Percentiles rank a stretch among this genome's conserved stretches.
phyloP scores from a whole-genome alignment of 2,797 vertebrate species.

The Neostethus bicornis region DNA sequence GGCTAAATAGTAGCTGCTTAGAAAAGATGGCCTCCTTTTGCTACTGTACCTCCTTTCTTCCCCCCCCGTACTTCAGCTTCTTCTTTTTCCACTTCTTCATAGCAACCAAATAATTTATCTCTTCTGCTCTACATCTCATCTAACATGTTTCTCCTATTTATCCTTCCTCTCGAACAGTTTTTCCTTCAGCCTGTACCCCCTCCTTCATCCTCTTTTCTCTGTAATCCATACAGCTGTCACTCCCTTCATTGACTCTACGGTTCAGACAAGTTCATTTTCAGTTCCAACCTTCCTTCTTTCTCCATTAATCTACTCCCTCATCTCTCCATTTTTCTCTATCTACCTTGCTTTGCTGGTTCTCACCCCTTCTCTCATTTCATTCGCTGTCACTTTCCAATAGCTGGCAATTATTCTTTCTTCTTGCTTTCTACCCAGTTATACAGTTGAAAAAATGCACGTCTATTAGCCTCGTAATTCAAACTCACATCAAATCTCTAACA shows the following conservation, averaged over 20 bases:
- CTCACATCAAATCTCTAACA: constrained; percentile 8
- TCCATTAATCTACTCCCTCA: constrained; percentile 53
- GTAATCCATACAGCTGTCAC: constrained; percentile 69
- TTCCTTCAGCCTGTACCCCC: constrained; percentile 3
- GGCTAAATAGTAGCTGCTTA: constrained; percentile 30
- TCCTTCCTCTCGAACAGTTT: background rate
- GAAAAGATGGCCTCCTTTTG: constrained; percentile 44
- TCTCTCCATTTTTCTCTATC: constrained; percentile 50
- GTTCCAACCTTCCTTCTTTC: constrained; percentile 39
- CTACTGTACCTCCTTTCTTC: constrained; percentile 20
- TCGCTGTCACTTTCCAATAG: constrained; percentile 54
- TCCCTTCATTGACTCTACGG: constrained; percentile 61
- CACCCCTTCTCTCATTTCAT: constrained; percentile 38
- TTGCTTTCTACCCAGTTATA: constrained; percentile 7
- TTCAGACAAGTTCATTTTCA: constrained; percentile 70
- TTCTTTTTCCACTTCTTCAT: background rate
- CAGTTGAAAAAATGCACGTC: constrained; percentile 9
- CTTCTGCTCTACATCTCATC: constrained; percentile 4
- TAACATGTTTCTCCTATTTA: constrained; percentile 8
- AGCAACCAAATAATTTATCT: constrained; percentile 19
- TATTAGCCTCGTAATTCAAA: background rate
- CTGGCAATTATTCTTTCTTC: constrained; percentile 52
- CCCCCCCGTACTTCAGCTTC: constrained; percentile 4
- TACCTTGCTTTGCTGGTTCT: constrained; percentile 43
- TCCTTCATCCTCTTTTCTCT: constrained; percentile 27